A percentile compares a stretch with the other conserved stretches of the same genome.
These are phyloP conservation scores for Ormyrus pomaceus DNA, from an alignment of 2,888 invertebrate species.

Conservation along the genomic window DNA sequence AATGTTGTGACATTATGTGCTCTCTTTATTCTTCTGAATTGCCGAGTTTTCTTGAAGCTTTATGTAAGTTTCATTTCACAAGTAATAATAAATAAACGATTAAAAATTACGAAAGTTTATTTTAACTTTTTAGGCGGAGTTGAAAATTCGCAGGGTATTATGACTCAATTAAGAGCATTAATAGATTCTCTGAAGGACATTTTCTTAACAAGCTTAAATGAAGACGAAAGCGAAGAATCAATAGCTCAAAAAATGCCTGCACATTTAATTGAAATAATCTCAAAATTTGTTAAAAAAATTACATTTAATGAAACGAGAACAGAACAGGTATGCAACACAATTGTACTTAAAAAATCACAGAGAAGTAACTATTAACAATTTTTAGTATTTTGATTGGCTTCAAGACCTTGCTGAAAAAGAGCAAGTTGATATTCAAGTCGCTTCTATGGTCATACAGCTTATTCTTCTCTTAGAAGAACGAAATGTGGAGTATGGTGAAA, in stretches of 20 bases:
- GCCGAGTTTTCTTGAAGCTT: slow-evolving; percentile 72
- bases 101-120: slow-evolving; percentile 13
- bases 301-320: slow-evolving; percentile 61
- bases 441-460: slow-evolving; percentile 63
- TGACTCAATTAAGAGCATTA: slow-evolving; percentile 62
- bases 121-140: slow-evolving; percentile 55
- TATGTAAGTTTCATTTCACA: slow-evolving; percentile 70
- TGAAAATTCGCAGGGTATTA: slow-evolving; percentile 54
- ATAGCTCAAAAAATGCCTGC: slow-evolving; percentile 63
- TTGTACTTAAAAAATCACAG: slow-evolving; percentile 3
- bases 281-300: slow-evolving; percentile 65
- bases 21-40: slow-evolving; percentile 71
- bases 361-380: slow-evolving; percentile 26
- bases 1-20: slow-evolving; percentile 72
- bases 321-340: slow-evolving; percentile 52
- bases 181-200: slow-evolving; percentile 61
- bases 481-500: slow-evolving; percentile 63
- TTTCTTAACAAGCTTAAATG: slow-evolving; percentile 60
- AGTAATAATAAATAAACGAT: neutral
- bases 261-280: slow-evolving; percentile 67
- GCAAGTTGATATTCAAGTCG: slow-evolving; percentile 59
- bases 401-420: slow-evolving; percentile 61
- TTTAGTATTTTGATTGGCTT: slow-evolving; percentile 64
- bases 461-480: slow-evolving; percentile 68
- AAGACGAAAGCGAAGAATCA: slow-evolving; percentile 62